Base-by-base conservation (phyloP, 2,113 vertebrate species). In the Ivindomyrus marchei region DNA sequence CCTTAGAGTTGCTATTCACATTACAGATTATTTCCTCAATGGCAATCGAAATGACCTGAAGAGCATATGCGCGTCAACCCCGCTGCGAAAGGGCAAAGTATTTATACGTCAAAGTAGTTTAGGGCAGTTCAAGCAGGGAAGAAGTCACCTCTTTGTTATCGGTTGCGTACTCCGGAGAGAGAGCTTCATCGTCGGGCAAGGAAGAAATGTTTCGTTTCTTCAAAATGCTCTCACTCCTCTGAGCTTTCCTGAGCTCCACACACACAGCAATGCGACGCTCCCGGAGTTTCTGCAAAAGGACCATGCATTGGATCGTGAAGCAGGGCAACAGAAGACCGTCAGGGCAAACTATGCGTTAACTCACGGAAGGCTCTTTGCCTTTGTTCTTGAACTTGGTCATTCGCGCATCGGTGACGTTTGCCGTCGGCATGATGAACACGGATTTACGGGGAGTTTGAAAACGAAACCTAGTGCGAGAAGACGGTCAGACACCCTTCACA, bases 361-460 rank as follows among this genome's bases (percentile, higher is more conserved):
- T 96, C 92, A 99, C 98, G 0, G 92, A 91, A 0, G 92, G 46
- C 0, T 97, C 95, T 93, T 97, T 99, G 88, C 97, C 97, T 89
- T 95, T 96, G 91, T 98, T 98, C 91, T 99, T 99, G 92, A 98
- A 99, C 84, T 96, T 95, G 19, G 62, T 94, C 94, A 96, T 46
- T 15, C 96, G 94, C 88, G 95, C 92, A 0, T 91, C 90, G 0
- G 90, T 90, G 62, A 93, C 86, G 0, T 93, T 94, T 50, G 50
- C 90, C 10, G 93, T 91, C 0, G 96, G 91, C 97, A 98, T 98
- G 62, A 66, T 93, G 93, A 66, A 11, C 3, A 3, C 49, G 36
- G n/a, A 36, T 83, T 80, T 13, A 53, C 45, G 8, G 83, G 10
- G 17, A 24, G 24, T 85, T 24, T 85, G 39, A 24, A 47, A 46